These are phyloP conservation scores for Lipophrys pholis DNA, from an alignment of 2,113 vertebrate genomes.

Conservation along the genomic window DNA sequence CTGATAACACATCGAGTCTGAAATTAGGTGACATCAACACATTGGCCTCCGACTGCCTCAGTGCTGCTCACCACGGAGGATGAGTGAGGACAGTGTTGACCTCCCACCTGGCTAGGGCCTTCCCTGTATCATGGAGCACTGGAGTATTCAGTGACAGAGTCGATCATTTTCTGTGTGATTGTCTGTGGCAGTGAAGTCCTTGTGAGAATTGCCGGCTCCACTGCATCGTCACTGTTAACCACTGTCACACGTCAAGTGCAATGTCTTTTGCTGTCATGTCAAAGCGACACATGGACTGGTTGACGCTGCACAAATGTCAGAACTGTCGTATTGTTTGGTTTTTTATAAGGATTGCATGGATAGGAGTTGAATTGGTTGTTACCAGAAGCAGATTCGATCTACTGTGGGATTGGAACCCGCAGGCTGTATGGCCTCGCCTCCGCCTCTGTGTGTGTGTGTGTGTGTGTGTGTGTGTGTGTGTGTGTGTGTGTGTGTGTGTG, in stretches of 20 bases:
- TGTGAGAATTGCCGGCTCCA: neutral
- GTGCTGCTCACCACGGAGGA: neutral
- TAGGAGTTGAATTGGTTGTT: slow-evolving; percentile 1
- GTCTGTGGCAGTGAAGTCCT: slow-evolving; percentile 3
- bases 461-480: too few relatives aligned
- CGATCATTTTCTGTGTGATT: slow-evolving; percentile 2
- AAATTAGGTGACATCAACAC: slow-evolving; percentile 30
- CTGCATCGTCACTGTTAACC: slow-evolving; percentile 8
- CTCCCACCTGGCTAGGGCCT: neutral
- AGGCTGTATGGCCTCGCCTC: too few relatives aligned
- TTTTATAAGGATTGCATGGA: slow-evolving; percentile 36
- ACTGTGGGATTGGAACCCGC: too few relatives aligned
- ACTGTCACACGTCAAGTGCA: slow-evolving; percentile 2
- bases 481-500: too few relatives aligned
- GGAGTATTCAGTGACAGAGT: neutral
- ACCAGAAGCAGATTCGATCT: neutral
- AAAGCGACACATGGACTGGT: neutral
- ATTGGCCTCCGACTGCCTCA: neutral
- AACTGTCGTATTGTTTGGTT: neutral
- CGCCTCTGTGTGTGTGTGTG: too few relatives aligned
- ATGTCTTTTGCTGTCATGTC: slow-evolving; percentile 1
- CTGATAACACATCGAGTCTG: slow-evolving; percentile 31
- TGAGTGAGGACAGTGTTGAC: neutral
- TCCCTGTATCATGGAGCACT: neutral
- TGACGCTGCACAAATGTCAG: neutral